Percentiles rank a stretch among this genome's conserved stretches.
Conservation (phyloP, 2,888 invertebrate genomes). For the Cheilosia soror region DNA sequence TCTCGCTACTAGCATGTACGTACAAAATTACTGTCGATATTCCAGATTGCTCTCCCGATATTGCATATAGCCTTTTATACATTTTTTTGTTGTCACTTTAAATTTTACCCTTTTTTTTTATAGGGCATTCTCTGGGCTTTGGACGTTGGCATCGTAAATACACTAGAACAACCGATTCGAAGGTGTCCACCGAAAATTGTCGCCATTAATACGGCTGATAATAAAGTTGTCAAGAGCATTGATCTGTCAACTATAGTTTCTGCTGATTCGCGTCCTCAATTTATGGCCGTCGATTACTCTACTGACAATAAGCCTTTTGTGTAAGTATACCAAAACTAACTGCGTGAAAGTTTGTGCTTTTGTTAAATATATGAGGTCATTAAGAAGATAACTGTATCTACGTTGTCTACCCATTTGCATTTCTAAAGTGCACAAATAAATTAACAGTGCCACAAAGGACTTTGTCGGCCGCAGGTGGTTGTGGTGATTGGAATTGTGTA, state of each 20-base stretch:
- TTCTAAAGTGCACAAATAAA: background rate
- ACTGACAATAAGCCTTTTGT: constrained; percentile 84
- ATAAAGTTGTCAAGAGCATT: constrained; percentile 86
- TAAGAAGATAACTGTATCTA: background rate
- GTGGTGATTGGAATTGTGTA: no score
- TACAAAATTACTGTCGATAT: no score
- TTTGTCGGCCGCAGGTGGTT: background rate
- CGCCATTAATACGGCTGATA: constrained; percentile 85
- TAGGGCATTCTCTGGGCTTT: constrained; percentile 86
- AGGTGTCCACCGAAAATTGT: constrained; percentile 87
- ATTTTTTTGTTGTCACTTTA: background rate
- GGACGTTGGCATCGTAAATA: constrained; percentile 86
- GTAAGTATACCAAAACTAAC: constrained; percentile 79
- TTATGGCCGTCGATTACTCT: constrained; percentile 86
- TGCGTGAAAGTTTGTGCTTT: background rate
- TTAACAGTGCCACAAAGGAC: no score
- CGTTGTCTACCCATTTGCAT: constrained; percentile 4
- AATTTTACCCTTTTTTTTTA: background rate
- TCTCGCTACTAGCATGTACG: no score
- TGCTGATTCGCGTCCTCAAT: constrained; percentile 85
- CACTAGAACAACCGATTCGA: constrained; percentile 85
- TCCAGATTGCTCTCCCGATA: no score
- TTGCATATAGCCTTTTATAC: no score
- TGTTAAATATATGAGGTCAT: background rate
- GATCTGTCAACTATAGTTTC: constrained; percentile 85